A percentile compares a stretch with the other conserved stretches of the same genome.
Conservation (phyloP, 2,888 invertebrate genomes). For the Eristalinus aeneus region DNA sequence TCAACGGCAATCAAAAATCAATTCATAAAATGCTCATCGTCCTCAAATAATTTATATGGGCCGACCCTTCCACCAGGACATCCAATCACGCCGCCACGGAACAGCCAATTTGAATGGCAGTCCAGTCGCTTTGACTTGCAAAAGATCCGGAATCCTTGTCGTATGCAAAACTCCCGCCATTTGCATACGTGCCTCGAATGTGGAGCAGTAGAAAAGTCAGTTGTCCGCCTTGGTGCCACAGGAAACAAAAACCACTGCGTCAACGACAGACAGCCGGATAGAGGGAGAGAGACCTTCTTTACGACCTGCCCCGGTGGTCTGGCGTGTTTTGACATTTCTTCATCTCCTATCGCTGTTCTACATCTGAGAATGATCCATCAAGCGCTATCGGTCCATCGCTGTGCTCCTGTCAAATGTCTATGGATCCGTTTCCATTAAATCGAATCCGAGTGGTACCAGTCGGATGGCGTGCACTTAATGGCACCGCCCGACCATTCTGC, state of each 20-base stretch:
- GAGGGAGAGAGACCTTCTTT: neutral
- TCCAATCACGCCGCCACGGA: neutral
- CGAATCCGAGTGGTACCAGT: neutral
- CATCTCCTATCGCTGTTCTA: constrained; percentile 47
- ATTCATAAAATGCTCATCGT: constrained; percentile 68
- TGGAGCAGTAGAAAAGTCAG: constrained; percentile 49
- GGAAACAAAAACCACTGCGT: neutral
- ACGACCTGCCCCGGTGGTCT: constrained; percentile 52
- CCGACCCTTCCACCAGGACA: neutral
- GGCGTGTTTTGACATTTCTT: constrained; percentile 49
- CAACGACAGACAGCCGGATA: neutral
- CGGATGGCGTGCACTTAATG: constrained; percentile 18
- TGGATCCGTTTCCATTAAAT: constrained; percentile 26
- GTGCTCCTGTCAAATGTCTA: constrained; percentile 44
- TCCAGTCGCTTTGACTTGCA: constrained; percentile 45
- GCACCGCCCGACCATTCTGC: neutral
- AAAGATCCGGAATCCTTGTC: constrained; percentile 30
- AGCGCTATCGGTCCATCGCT: constrained; percentile 41
- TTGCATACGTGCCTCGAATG: constrained; percentile 59
- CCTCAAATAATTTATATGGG: constrained; percentile 50
- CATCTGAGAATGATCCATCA: constrained; percentile 57
- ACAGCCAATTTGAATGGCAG: constrained; percentile 56
- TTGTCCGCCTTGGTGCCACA: neutral
- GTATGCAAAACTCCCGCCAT: constrained; percentile 48
- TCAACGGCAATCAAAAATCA: constrained; percentile 69